Evolutionary conservation across 1,140 invertebrate species (phyloP).

Genomic region (Drosophila simulans): DNA sequence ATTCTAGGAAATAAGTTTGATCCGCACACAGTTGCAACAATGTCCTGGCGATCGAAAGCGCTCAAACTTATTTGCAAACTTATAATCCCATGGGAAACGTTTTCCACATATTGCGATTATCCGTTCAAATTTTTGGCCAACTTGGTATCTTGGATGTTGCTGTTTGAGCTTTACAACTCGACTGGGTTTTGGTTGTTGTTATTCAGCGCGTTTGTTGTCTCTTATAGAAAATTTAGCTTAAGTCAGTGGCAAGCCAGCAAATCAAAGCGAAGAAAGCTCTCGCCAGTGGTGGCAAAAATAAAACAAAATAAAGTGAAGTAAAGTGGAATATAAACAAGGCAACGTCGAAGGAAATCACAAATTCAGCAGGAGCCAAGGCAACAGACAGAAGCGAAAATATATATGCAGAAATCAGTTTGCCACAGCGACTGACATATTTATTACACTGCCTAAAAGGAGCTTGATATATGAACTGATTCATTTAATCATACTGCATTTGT

Average conservation of each 20-base stretch:
- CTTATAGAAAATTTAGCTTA: conserved; percentile 50
- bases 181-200: conserved; percentile 10
- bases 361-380: conserved; percentile 39
- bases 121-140: conserved; percentile 14
- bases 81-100: conserved; percentile 5
- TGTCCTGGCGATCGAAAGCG: neutral
- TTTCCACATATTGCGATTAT: conserved; percentile 27
- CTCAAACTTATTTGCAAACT: conserved; percentile 7
- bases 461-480: conserved; percentile 46
- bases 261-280: conserved; percentile 48
- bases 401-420: conserved; percentile 12
- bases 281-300: neutral
- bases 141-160: conserved; percentile 8
- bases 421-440: conserved; percentile 52
- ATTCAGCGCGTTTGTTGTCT: conserved; percentile 9
- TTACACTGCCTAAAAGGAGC: conserved; percentile 53
- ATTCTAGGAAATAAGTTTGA: neutral
- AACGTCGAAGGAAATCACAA: conserved; percentile 31
- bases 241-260: conserved; percentile 55
- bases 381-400: conserved; percentile 23
- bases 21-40: too few relatives aligned
- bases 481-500: conserved; percentile 49
- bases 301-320: neutral
- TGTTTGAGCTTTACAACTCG: conserved; percentile 16
- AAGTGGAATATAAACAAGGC: conserved; percentile 3